A percentile compares a stretch with the other conserved stretches of the same genome.
phyloP scores from a whole-genome alignment of 2,888 invertebrate species.

The Azorinus chamasolen region DNA sequence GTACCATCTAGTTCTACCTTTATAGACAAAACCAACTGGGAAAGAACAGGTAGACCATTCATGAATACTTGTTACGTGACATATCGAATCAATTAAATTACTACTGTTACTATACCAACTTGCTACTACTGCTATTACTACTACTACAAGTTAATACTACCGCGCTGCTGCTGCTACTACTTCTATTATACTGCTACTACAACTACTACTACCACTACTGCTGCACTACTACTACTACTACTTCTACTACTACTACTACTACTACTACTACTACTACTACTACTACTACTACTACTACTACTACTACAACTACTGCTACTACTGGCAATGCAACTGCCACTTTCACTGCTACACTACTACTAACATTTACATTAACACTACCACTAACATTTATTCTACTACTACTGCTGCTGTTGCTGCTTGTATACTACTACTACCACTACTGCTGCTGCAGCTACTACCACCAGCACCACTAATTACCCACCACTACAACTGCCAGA shows the following conservation, averaged over 20 bases:
- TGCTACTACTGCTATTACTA: not conserved
- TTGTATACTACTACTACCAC: no score
- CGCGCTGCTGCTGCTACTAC: not conserved
- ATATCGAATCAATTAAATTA: no score
- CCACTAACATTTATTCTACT: not conserved
- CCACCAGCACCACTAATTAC: no score
- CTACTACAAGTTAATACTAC: not conserved
- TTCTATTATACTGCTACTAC: not conserved
- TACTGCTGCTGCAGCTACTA: no score
- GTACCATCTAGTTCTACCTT: no score
- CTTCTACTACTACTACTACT: constrained; percentile 1
- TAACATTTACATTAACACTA: not conserved
- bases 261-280: constrained; percentile 3
- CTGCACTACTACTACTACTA: no score
- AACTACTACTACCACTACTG: no score
- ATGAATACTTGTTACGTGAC: no score
- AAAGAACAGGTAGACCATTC: no score
- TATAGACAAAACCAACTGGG: no score
- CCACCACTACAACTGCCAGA: no score
- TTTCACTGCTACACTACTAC: not conserved
- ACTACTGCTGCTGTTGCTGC: no score
- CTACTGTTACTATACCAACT: not conserved
- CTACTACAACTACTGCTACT: constrained; percentile 1
- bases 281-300: constrained; percentile 3
- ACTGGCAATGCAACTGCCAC: not conserved